Percentiles rank a stretch among this genome's conserved stretches.
Evolutionary conservation across 2,113 vertebrate species (phyloP).

Genomic region (Seriola rivoliana): DNA sequence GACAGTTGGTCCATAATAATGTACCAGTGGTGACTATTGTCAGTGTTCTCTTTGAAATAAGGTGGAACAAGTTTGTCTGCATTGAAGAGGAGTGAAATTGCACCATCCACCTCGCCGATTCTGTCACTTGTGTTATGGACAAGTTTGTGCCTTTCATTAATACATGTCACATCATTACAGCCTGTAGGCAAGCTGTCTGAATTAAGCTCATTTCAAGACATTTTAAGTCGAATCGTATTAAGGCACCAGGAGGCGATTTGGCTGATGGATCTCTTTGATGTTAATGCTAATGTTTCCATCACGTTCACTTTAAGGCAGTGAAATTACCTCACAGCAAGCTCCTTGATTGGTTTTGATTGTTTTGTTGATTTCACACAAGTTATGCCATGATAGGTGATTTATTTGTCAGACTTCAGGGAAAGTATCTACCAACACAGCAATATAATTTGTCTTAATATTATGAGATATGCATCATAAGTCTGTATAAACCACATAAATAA

Average conservation of each 20-base stretch:
- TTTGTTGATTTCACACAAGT: slow-evolving; percentile 39
- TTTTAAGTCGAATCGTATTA: slow-evolving; percentile 36
- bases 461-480: slow-evolving; percentile 35
- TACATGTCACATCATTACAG: slow-evolving; percentile 30
- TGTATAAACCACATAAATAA: slow-evolving; percentile 32
- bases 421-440: slow-evolving; percentile 26
- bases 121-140: slow-evolving; percentile 21
- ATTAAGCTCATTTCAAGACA: slow-evolving; percentile 33
- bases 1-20: slow-evolving; percentile 35
- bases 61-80: slow-evolving; percentile 7
- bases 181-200: slow-evolving; percentile 22
- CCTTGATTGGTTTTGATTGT: slow-evolving; percentile 34
- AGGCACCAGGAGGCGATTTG: slow-evolving; percentile 21
- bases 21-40: not conserved
- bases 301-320: slow-evolving; percentile 4
- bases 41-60: slow-evolving; percentile 15
- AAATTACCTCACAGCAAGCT: slow-evolving; percentile 37
- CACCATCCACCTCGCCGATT: slow-evolving; percentile 23
- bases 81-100: not conserved
- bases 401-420: slow-evolving; percentile 15
- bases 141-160: slow-evolving; percentile 28
- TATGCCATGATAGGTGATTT: slow-evolving; percentile 21
- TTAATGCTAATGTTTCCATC: slow-evolving; percentile 43
- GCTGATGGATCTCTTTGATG: slow-evolving; percentile 47
- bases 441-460: slow-evolving; percentile 28